Base-by-base conservation (phyloP, 2,113 vertebrate genomes). In the Hippocampus guttulatus region DNA sequence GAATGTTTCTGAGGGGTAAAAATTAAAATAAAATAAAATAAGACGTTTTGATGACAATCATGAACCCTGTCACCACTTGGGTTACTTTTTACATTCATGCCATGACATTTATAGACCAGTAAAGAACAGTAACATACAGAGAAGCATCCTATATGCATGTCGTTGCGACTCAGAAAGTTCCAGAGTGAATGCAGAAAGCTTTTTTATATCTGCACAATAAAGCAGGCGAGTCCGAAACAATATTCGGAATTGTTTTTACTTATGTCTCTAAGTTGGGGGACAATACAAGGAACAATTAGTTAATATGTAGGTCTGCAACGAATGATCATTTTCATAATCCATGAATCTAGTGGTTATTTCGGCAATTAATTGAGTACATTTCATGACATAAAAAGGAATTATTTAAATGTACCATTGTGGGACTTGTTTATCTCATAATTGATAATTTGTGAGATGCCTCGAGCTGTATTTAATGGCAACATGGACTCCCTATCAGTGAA, bases 71-170 rank as follows among this genome's bases (percentile, higher is more conserved):
- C 57, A 30, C 57, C 57, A 16, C 25, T 18, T 30, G 27, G 12
- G 57, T 60, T 60, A 60, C 25, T 60, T 14, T 30, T 30, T 60
- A 27, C 27, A 30, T 7, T 27, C 5, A 30, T 93, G 90, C 70
- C n/a, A n/a, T 54, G 9, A 23, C 21, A 54, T 54, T 54, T n/a
- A 54, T 54, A 54, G 21, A n/a, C 8, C 52, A 11, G 5, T 21
- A 23, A 54, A 54, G 52, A n/a, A 54, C 8, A 54, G 52, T 10
- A 54, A 78, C 74, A 60, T 85, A 80, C 75, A 85, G 73, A 79
- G 84, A 75, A 76, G 85, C 61, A 79, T 38, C 3, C 5, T 8
- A 47, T 0, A 47, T 47, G 45, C 45, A 47, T 15, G 45, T n/a
- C n/a, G 1, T n/a, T 54, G 52, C 52, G 0, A 54, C 52, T 54